phyloP scores from a whole-genome alignment of 2,888 invertebrate genomes.

The Chaitophorus viminalis region DNA sequence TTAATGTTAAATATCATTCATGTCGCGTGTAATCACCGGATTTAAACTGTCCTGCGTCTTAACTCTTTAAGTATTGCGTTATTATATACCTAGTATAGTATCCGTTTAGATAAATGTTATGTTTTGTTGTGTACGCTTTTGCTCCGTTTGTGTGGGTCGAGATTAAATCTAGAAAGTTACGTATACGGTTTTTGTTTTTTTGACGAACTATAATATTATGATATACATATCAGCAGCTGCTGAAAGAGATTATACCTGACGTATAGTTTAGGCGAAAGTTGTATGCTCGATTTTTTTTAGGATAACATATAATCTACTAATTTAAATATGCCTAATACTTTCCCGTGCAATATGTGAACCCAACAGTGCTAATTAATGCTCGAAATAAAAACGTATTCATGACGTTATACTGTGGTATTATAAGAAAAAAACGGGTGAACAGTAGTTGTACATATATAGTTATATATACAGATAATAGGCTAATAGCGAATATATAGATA shows the following conservation, averaged over 20 bases:
- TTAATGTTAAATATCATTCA: not conserved
- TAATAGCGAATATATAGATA: not conserved
- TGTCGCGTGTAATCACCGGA: not conserved
- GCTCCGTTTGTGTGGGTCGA: not conserved
- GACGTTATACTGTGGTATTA: not conserved
- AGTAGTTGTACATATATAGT: not conserved
- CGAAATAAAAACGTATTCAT: not conserved
- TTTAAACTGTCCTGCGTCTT: not conserved
- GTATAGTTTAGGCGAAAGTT: not conserved
- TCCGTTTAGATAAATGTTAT: not conserved
- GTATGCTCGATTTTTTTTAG: not conserved
- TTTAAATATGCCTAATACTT: not conserved
- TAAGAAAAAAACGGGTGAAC: not conserved
- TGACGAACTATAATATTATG: not conserved
- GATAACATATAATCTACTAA: not conserved
- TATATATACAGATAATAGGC: no score
- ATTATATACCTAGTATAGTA: not conserved
- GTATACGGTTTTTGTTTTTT: not conserved
- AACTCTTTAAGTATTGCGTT: no score
- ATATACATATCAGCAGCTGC: not conserved
- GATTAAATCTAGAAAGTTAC: constrained; percentile 44
- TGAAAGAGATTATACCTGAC: not conserved
- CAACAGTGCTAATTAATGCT: not conserved
- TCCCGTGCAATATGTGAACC: not conserved
- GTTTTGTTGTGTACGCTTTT: not conserved